These are phyloP conservation scores for Odontothrips loti DNA, from an alignment of 2,888 invertebrate species.

Conservation along the genomic window DNA sequence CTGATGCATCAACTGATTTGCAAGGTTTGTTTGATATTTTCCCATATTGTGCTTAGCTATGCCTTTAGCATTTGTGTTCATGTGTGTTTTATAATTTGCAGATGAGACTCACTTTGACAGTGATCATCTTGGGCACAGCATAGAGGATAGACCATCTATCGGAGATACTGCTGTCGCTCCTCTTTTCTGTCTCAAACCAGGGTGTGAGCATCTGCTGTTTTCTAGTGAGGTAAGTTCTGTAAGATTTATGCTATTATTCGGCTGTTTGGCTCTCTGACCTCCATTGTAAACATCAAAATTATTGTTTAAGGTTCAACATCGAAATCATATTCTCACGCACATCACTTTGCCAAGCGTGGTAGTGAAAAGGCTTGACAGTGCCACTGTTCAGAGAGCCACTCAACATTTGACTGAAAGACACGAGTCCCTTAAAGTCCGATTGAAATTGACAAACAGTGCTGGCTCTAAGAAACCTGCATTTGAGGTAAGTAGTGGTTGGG, in stretches of 20 bases:
- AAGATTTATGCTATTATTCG: not conserved
- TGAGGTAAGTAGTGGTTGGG: not conserved
- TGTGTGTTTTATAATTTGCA: not conserved
- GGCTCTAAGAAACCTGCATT: not conserved
- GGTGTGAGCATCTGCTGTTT: slow-evolving; percentile 2
- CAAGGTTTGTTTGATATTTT: slow-evolving; percentile 9
- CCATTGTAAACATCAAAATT: too few relatives aligned
- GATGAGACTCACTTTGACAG: not conserved
- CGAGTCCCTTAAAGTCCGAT: not conserved
- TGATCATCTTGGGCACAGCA: not conserved
- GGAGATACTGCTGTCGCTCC: not conserved
- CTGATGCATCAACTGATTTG: not conserved
- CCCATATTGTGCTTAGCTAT: not conserved
- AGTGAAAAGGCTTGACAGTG: not conserved
- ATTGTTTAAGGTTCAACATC: not conserved
- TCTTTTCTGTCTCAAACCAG: not conserved
- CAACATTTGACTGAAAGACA: not conserved
- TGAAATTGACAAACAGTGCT: not conserved
- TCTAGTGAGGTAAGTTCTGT: not conserved
- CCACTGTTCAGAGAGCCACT: not conserved
- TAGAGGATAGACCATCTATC: not conserved
- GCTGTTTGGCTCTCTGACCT: too few relatives aligned
- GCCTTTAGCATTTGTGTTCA: not conserved
- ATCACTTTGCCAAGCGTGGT: not conserved
- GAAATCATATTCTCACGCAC: not conserved